Evolutionary conservation across 2,888 invertebrate species (phyloP).

Genomic region (Drosophila yooni): DNA sequence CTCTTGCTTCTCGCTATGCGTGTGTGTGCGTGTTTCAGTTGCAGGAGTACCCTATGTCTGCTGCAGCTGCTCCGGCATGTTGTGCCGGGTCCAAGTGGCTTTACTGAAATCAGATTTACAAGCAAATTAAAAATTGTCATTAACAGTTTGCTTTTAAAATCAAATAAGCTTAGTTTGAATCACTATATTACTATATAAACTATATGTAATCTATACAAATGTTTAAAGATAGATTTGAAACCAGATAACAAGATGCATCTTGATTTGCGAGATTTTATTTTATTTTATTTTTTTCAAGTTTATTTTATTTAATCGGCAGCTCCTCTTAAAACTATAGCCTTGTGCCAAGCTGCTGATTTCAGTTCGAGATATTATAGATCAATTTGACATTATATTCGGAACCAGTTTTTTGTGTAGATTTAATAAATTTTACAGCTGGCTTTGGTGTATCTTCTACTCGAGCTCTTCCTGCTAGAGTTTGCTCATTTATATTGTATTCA

Average conservation of each 20-base stretch:
- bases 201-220: neutral
- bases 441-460: neutral
- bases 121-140: conserved; percentile 5
- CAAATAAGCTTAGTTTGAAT: neutral
- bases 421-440: neutral
- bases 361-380: too few relatives aligned
- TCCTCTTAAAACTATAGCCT: too few relatives aligned
- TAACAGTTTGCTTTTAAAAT: neutral
- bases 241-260: neutral
- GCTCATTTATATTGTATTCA: neutral
- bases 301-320: too few relatives aligned
- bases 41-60: conserved; percentile 19
- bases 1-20: neutral
- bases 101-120: conserved; percentile 27
- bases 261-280: neutral
- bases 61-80: conserved; percentile 37
- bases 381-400: neutral
- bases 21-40: neutral
- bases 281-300: neutral
- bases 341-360: neutral
- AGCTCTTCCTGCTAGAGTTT: neutral
- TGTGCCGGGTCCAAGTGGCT: conserved; percentile 19
- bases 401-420: neutral
- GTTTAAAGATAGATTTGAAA: neutral
- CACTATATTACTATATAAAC: neutral